Evolutionary conservation across 1,140 invertebrate genomes (phyloP).

Genomic region (Drosophila tristis): DNA sequence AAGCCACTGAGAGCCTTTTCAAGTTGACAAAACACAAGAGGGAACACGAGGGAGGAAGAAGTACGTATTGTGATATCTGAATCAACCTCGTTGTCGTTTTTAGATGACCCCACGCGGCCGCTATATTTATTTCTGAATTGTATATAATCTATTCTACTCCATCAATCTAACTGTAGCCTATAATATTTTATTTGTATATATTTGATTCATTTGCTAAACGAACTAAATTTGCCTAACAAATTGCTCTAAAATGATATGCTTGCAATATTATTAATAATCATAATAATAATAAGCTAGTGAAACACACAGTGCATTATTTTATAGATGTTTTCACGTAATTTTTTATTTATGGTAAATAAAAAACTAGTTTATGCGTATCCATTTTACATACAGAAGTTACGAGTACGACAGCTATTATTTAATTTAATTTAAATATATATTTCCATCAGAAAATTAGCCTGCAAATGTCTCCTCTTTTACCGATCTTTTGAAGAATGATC

Average conservation of each 20-base stretch:
- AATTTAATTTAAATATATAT: conserved; percentile 64
- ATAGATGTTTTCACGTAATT: conserved; percentile 57
- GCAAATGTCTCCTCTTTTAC: conserved; percentile 51
- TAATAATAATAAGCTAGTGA: conserved; percentile 20
- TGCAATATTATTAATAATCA: conserved; percentile 15
- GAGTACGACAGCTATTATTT: conserved; percentile 51
- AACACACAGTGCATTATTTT: conserved; percentile 51
- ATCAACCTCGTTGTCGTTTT: conserved; percentile 52
- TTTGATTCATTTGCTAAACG: conserved; percentile 16
- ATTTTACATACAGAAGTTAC: conserved; percentile 67
- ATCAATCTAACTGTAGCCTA: conserved; percentile 25
- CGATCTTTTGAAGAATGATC: conserved; percentile 35
- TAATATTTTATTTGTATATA: conserved; percentile 40
- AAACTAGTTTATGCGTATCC: conserved; percentile 63
- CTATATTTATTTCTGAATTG: conserved; percentile 51
- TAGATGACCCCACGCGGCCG: conserved; percentile 13
- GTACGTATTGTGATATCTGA: conserved; percentile 61
- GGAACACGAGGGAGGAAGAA: conserved; percentile 21
- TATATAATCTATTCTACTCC: conserved; percentile 36
- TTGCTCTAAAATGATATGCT: conserved; percentile 4
- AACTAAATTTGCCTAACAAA: conserved; percentile 10
- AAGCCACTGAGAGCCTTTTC: conserved; percentile 65
- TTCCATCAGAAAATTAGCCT: conserved; percentile 69
- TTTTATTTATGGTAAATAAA: conserved; percentile 72
- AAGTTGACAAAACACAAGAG: conserved; percentile 27